These are phyloP conservation scores for Microplitis mediator DNA, from an alignment of 1,140 invertebrate genomes.

Conservation along the genomic window DNA sequence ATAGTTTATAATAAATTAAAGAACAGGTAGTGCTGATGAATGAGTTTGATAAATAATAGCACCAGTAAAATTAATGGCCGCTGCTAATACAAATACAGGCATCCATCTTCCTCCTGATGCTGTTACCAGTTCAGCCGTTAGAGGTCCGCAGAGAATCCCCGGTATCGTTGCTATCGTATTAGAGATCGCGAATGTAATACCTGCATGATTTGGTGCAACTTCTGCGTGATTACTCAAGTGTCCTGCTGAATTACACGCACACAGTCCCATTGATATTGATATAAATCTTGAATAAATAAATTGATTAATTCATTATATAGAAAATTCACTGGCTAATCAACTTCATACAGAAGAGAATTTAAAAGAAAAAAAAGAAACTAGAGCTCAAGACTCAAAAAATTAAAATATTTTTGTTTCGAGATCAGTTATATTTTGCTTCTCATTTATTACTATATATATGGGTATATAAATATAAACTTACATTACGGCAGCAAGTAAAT, in stretches of 20 bases:
- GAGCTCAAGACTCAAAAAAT: not conserved
- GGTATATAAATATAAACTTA: constrained; percentile 55
- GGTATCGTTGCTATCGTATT: constrained; percentile 83
- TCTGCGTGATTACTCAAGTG: constrained; percentile 83
- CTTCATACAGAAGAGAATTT: no score
- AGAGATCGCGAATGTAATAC: constrained; percentile 80
- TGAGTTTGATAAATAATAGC: constrained; percentile 79
- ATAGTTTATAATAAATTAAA: constrained; percentile 49
- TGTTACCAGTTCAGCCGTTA: constrained; percentile 78
- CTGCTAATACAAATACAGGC: constrained; percentile 77
- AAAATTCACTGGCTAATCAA: not conserved
- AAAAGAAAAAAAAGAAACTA: no score
- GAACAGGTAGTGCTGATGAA: constrained; percentile 73
- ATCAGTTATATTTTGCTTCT: not conserved
- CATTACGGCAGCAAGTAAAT: constrained; percentile 73
- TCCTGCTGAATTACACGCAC: constrained; percentile 79
- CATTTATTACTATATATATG: not conserved
- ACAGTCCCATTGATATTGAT: constrained; percentile 79
- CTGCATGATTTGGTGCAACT: constrained; percentile 80
- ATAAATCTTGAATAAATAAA: constrained; percentile 66
- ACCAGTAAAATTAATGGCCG: constrained; percentile 77
- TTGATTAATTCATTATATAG: constrained; percentile 10
- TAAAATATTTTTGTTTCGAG: not conserved
- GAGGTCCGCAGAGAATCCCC: constrained; percentile 78
- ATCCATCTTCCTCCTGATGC: constrained; percentile 77